Evolutionary conservation across 1,140 invertebrate species (phyloP).

Genomic region (Saxidomus purpurata): DNA sequence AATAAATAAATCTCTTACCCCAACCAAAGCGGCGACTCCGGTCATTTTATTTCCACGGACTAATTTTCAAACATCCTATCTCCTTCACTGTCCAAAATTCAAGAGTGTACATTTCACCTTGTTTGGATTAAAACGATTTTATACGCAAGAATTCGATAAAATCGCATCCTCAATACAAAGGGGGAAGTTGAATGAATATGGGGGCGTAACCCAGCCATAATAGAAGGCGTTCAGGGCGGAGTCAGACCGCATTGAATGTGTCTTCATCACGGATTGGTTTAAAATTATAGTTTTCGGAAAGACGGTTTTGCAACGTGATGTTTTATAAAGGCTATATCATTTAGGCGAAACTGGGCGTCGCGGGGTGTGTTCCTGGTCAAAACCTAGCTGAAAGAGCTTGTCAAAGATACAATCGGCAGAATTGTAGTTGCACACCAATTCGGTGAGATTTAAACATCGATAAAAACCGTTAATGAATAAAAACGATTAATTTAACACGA

Average conservation of each 20-base stretch:
- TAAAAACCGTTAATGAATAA: slow-evolving; percentile 55
- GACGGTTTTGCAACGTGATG: neutral
- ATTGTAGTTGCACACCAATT: neutral
- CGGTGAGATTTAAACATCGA: slow-evolving; percentile 44
- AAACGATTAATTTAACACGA: slow-evolving; percentile 63
- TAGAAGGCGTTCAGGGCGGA: slow-evolving; percentile 45
- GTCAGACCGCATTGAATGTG: slow-evolving; percentile 46
- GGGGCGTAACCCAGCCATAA: slow-evolving; percentile 55
- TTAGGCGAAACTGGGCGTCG: slow-evolving; percentile 33
- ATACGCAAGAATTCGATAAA: slow-evolving; percentile 48
- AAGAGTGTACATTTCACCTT: slow-evolving; percentile 39
- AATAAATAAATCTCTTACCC: slow-evolving; percentile 46
- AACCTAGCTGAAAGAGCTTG: slow-evolving; percentile 11
- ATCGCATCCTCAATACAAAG: slow-evolving; percentile 32
- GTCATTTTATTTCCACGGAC: slow-evolving; percentile 52
- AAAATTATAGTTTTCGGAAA: slow-evolving; percentile 32
- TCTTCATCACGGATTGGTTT: slow-evolving; percentile 41
- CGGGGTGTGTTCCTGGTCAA: slow-evolving; percentile 48
- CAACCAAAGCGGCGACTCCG: slow-evolving; percentile 57
- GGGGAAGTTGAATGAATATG: slow-evolving; percentile 7
- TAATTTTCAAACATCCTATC: slow-evolving; percentile 36
- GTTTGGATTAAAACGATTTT: slow-evolving; percentile 44
- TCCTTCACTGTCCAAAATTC: neutral
- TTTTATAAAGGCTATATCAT: slow-evolving; percentile 36
- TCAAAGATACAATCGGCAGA: slow-evolving; percentile 40